Percentiles rank a stretch among this genome's conserved stretches.
phyloP scores from a whole-genome alignment of 2,888 invertebrate species.

The Rhagophthalmus giganteus region DNA sequence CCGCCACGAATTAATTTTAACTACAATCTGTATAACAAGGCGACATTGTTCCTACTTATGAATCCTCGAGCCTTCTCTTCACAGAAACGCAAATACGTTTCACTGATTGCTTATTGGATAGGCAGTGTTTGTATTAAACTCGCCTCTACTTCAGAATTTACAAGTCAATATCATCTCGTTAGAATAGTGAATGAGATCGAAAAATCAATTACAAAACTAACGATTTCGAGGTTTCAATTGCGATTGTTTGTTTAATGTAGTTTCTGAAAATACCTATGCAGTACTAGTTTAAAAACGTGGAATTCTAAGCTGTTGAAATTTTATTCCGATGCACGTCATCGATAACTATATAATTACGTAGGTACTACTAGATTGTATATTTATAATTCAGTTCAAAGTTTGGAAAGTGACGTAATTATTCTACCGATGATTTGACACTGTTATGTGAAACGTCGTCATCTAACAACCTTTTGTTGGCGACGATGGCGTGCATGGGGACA shows the following conservation, averaged over 20 bases:
- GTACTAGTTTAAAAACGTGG: no score
- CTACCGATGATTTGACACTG: no score
- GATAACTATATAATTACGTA: no score
- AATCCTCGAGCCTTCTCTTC: not conserved
- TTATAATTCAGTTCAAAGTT: no score
- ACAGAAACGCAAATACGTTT: not conserved
- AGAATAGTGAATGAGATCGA: conserved; percentile 9
- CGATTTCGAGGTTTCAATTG: conserved; percentile 7
- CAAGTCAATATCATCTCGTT: conserved; percentile 5
- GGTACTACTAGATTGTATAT: no score
- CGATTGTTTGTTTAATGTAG: not conserved
- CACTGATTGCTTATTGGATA: conserved; percentile 5
- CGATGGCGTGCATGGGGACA: no score
- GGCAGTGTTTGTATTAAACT: not conserved
- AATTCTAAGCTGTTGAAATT: no score
- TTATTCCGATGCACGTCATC: no score
- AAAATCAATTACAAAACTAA: conserved; percentile 4
- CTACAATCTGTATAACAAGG: not conserved
- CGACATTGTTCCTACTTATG: conserved; percentile 3
- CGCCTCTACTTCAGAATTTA: conserved; percentile 1
- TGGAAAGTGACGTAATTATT: no score
- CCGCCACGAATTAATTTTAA: not conserved
- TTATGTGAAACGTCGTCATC: no score
- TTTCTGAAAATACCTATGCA: no score
- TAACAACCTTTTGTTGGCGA: no score